Evolutionary conservation across 2,797 vertebrate species (phyloP).

Genomic region (Neostethus bicornis): DNA sequence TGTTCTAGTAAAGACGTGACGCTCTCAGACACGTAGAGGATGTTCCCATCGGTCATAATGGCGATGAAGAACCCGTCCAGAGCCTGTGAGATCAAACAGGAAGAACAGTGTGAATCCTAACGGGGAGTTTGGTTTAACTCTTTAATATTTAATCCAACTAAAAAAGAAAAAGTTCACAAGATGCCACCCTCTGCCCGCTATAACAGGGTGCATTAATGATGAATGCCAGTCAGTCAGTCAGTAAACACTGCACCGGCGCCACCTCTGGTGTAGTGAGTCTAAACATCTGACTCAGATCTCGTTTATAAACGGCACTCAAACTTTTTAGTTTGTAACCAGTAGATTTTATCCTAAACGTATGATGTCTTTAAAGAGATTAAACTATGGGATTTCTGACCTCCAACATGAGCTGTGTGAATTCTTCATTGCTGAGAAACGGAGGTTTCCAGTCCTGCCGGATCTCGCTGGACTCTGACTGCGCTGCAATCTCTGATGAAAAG

Average conservation of each 20-base stretch:
- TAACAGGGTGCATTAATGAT: too few species aligned
- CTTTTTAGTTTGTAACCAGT: too few species aligned
- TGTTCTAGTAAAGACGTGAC: slow-evolving; percentile 97
- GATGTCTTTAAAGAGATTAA: background rate
- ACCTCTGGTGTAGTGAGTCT: too few species aligned
- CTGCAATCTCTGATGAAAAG: slow-evolving; percentile 86
- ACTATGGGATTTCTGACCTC: slow-evolving; percentile 82
- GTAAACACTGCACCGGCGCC: too few species aligned
- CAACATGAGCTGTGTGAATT: slow-evolving; percentile 98
- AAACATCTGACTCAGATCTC: too few species aligned
- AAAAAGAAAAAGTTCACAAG: background rate
- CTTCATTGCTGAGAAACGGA: slow-evolving; percentile 96
- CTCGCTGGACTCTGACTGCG: slow-evolving; percentile 95
- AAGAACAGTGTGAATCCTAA: background rate
- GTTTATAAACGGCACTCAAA: too few species aligned
- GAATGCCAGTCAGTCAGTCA: too few species aligned
- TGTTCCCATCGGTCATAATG: slow-evolving; percentile 98
- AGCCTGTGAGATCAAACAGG: slow-evolving; percentile 78
- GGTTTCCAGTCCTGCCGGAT: slow-evolving; percentile 99
- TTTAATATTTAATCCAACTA: background rate
- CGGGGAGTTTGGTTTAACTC: background rate
- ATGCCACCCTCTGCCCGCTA: too few species aligned
- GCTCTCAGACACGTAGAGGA: slow-evolving; percentile 97
- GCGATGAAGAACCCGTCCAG: slow-evolving; percentile 98
- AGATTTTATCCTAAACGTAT: too few species aligned